phyloP scores from a whole-genome alignment of 2,113 vertebrate species.

The Melanerpes formicivorus region DNA sequence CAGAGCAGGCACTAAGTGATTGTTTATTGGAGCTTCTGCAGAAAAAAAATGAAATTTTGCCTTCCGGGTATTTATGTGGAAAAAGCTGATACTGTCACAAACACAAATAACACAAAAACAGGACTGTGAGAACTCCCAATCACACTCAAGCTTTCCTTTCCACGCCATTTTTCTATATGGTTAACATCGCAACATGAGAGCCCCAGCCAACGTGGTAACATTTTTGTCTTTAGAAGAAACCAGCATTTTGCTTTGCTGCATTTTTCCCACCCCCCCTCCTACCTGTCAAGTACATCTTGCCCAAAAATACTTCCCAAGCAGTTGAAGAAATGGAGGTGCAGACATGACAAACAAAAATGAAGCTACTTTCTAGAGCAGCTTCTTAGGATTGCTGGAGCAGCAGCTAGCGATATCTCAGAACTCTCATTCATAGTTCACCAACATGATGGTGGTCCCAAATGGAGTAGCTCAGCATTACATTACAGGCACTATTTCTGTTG shows the following conservation, averaged over 20 bases:
- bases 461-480: conserved; percentile 42
- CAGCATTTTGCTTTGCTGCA: not conserved
- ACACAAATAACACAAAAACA: conserved; percentile 68
- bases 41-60: conserved; percentile 55
- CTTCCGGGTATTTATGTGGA: conserved; percentile 69
- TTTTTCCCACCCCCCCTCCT: not conserved
- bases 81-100: conserved; percentile 69
- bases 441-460: not conserved
- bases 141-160: conserved; percentile 43
- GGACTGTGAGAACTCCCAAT: conserved; percentile 62
- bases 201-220: not conserved
- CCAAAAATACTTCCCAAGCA: conserved; percentile 50
- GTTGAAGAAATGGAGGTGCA: conserved; percentile 40
- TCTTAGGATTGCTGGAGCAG: conserved; percentile 13
- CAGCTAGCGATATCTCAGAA: not conserved
- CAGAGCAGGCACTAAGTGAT: conserved; percentile 70
- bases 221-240: conserved; percentile 22
- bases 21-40: conserved; percentile 74
- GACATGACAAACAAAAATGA: conserved; percentile 6
- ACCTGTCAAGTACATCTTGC: conserved; percentile 38
- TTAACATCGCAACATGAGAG: conserved; percentile 34
- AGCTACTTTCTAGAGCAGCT: not conserved
- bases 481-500: conserved; percentile 9
- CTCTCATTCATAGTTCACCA: conserved; percentile 32
- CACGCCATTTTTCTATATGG: conserved; percentile 66